These are phyloP conservation scores for Hozukius guyotensis DNA, from an alignment of 2,797 vertebrate genomes.

Conservation along the genomic window DNA sequence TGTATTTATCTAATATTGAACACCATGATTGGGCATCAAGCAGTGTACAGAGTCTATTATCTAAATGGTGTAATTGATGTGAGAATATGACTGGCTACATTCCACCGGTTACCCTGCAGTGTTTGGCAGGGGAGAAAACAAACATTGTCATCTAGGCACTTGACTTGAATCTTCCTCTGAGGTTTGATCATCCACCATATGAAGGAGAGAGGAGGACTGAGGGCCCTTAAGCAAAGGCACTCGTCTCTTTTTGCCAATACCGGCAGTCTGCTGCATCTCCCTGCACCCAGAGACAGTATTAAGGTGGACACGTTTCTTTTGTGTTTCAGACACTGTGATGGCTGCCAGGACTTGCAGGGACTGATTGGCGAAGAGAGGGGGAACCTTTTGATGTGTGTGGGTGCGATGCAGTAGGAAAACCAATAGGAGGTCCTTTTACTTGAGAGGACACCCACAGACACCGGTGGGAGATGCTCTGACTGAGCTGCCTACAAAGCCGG, in stretches of 20 bases:
- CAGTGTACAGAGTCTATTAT: conserved; percentile 36
- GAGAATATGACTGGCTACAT: conserved; percentile 48
- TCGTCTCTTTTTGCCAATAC: conserved; percentile 55
- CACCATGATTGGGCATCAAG: conserved; percentile 38
- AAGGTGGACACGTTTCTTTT: conserved; percentile 64
- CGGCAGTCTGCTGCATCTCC: conserved; percentile 56
- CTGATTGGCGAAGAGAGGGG: conserved; percentile 51
- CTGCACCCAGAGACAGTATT: conserved; percentile 58
- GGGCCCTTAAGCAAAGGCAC: conserved; percentile 34
- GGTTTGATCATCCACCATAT: conserved; percentile 64
- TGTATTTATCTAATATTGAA: not conserved
- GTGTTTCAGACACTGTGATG: conserved; percentile 57
- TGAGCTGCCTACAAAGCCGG: conserved; percentile 65
- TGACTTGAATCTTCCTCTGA: conserved; percentile 66
- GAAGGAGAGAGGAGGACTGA: conserved; percentile 41
- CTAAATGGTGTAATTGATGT: conserved; percentile 60
- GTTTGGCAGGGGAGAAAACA: conserved; percentile 47
- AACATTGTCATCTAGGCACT: conserved; percentile 51
- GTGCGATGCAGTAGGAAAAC: conserved; percentile 54
- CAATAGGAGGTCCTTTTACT: conserved; percentile 59
- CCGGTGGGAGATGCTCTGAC: conserved; percentile 65
- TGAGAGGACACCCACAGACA: conserved; percentile 72
- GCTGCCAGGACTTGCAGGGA: conserved; percentile 64
- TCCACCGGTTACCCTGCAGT: conserved; percentile 54
- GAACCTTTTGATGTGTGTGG: conserved; percentile 65